A percentile compares a stretch with the other conserved stretches of the same genome.
These are phyloP conservation scores for Arothron firmamentum DNA, from an alignment of 2,113 vertebrate species.

Conservation along the genomic window DNA sequence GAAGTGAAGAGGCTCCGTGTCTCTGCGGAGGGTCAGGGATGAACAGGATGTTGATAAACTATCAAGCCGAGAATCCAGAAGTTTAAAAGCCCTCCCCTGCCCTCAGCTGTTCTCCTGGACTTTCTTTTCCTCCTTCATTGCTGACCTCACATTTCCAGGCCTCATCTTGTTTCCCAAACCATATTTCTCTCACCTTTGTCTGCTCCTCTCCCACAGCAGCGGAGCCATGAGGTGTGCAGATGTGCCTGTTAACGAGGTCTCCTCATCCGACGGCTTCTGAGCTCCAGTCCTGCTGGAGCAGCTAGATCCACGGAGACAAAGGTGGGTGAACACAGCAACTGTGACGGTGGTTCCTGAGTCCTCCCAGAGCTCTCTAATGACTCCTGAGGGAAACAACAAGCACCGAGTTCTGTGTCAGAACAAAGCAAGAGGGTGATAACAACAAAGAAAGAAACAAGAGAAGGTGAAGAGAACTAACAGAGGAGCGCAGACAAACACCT, in stretches of 20 bases:
- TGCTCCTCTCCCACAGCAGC: slow-evolving; percentile 2
- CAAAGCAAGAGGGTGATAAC: background rate
- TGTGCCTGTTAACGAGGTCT: slow-evolving; percentile 43
- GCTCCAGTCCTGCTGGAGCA: slow-evolving; percentile 10
- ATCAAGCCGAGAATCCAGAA: slow-evolving; percentile 36
- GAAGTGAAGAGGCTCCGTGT: slow-evolving; percentile 35
- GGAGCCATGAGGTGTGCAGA: slow-evolving; percentile 38
- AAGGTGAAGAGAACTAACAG: no score
- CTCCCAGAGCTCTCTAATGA: slow-evolving; percentile 16
- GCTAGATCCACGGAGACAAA: no score
- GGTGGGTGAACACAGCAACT: no score
- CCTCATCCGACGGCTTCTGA: slow-evolving; percentile 38
- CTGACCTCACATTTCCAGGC: background rate
- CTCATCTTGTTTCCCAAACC: slow-evolving; percentile 1
- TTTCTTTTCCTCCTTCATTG: accelerated
- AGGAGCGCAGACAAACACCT: no score
- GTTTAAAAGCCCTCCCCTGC: background rate
- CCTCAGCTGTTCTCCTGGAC: slow-evolving; percentile 1
- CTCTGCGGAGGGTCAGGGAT: slow-evolving; percentile 42
- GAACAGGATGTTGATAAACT: slow-evolving; percentile 60
- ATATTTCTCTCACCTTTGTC: slow-evolving; percentile 21
- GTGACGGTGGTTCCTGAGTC: background rate
- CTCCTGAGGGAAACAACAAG: slow-evolving; percentile 4
- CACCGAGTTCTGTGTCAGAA: background rate
- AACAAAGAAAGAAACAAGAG: no score